Evolutionary conservation across 1,140 invertebrate species (phyloP), one percentile per base, ranked within the genome.

Genomic region (Archivesica marissinica): DNA sequence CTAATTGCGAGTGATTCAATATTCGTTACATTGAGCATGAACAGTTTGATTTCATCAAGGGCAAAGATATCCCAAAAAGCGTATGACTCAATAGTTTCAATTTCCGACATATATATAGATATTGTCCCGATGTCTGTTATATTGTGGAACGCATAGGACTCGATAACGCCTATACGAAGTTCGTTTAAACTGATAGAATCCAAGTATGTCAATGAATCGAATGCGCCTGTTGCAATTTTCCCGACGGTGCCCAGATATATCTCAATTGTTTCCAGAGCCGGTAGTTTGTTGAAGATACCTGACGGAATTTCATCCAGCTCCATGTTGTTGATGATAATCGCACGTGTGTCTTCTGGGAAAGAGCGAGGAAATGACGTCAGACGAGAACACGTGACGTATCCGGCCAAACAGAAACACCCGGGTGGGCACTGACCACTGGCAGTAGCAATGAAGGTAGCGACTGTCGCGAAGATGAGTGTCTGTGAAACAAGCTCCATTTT

Each of bases 51-150:
- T 0, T 50, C 66, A 17, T 82, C 52, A 2, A 82, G 20, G 11
- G 79, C 79, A 23, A 72, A 82, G 2, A 82, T 41, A 38, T 81
- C 47, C 4, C 15, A 33, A 47, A 81, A 81, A 11, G 78, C 78
- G 20, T 35, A 23, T 11, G 17, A 17, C 38, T 74, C 38, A 30
- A 82, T 82, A 2, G 23, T 41, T 17, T 41, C 68, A 28, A 82
- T 59, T 7, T 23, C 30, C 20, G 79, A 82, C 0, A 54, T 41
- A 35, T 74, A 59, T n/a, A 82, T 2, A 38, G 52, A 11, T 13
- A 81, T 28, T n/a, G 38, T 30, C 25, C 78, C 78, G 17, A 54
- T 30, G 17, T 81, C 66, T 20, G 66, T 70, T 3, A 81, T 68
- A 38, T 81, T 81, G 4, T 13, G 47, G 25, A 81, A 81, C 11